Evolutionary conservation across 1,140 invertebrate species (phyloP), one percentile per base, ranked within the genome.

Genomic region (Rhagoletis zephyria): DNA sequence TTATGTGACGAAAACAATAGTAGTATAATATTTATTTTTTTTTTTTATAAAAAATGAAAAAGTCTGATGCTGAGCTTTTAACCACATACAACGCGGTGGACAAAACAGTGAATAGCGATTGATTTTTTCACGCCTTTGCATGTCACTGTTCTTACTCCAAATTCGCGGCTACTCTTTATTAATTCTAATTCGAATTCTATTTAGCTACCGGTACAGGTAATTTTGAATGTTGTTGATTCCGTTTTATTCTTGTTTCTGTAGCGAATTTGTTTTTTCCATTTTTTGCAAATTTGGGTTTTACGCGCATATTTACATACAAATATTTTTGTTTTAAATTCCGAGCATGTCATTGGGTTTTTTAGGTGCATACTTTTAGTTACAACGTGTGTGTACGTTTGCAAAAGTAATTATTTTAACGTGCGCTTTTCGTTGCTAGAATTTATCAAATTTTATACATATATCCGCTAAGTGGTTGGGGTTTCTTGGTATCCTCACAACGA

Each of bases 61-160:
- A 14, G 61, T 63, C 61, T 14, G 4, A 14, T 14, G 12, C n/a
- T 9, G n/a, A 63, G 61, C 12, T 9, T 14, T 63, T 14, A 63
- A 14, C 30, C 30, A 30, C 12, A 63, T 9, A 63, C 61, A 63
- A 56, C 30, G 30, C 30, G 30, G 30, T 0, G 12, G 70, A n/a
- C 70, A 77, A 77, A 19, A 48, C 48, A 81, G n/a, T n/a, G 14
- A 51, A 56, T 5, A 81, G 48, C 0, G 30, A 30, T 1, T 81
- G 74, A 81, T 10, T 56, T n/a, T 81, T 81, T 56, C 74, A 81
- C 74, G 74, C 74, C 74, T 81, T 30, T 19, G 1, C 74, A 81
- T 74, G 42, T 56, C 48, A 81, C 48, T 51, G 16, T 42, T 51
- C 56, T 67, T 67, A 67, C n/a, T 2, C n/a, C n/a, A 67, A 1